These are phyloP conservation scores for Microplitis demolitor DNA, from an alignment of 1,140 invertebrate species.

Conservation along the genomic window DNA sequence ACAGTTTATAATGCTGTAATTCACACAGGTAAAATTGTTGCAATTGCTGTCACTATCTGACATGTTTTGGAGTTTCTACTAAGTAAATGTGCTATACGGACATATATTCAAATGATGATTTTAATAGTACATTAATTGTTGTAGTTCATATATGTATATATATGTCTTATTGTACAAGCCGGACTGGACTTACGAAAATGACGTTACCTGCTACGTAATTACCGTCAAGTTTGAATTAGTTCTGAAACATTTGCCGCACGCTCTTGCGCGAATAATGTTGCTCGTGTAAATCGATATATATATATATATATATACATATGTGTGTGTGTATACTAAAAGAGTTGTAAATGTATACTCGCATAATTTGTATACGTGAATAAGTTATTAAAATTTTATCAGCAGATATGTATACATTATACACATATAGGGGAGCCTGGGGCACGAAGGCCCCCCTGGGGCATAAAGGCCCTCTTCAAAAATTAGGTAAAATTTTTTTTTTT, in stretches of 20 bases:
- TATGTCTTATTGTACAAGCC: background rate
- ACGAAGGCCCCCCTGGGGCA: too few relatives aligned
- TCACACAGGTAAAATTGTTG: background rate
- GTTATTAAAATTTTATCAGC: too few relatives aligned
- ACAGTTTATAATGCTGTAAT: background rate
- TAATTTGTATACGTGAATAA: too few relatives aligned
- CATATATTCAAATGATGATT: background rate
- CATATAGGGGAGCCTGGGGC: too few relatives aligned
- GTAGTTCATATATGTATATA: background rate
- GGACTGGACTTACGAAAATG: conserved; percentile 19
- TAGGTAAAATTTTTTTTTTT: too few relatives aligned
- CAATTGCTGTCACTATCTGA: background rate
- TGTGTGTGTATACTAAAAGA: too few relatives aligned
- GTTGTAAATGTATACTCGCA: background rate
- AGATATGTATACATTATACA: too few relatives aligned
- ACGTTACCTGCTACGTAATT: conserved; percentile 17
- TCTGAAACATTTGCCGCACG: conserved; percentile 21
- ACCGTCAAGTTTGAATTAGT: conserved; percentile 25
- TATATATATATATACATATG: background rate
- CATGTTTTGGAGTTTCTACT: background rate
- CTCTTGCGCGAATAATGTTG: conserved; percentile 6
- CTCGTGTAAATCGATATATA: conserved; percentile 11
- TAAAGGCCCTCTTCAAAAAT: too few relatives aligned
- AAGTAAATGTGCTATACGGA: background rate
- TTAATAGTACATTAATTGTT: background rate